Evolutionary conservation across 1,140 invertebrate species (phyloP), one percentile per base, ranked within the genome.

Genomic region (Cherax quadricarinatus): DNA sequence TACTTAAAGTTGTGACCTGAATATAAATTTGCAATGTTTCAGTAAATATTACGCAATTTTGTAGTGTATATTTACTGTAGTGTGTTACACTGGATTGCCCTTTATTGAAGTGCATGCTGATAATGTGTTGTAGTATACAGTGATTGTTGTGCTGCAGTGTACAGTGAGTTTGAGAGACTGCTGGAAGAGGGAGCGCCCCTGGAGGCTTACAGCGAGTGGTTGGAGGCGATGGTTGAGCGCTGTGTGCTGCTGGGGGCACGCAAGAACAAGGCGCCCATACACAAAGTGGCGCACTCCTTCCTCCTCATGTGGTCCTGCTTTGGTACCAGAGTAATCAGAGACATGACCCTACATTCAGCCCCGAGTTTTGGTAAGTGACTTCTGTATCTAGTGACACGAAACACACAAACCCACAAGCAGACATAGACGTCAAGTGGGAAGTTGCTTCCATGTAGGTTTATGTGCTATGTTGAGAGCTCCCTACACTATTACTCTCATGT

Each of bases 261-360:
- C 48, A 95, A 94, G 79, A 94, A 93, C 83, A 92, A 94, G 9
- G 93, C 94, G 7, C 93, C 91, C 21, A 87, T 95, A 30, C 94
- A 95, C 30, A 94, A 94, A 84, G 94, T 95, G 24, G 95, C 95
- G 2, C 94, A 95, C 57, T 95, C 95, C 88, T 96, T 96, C 91
- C 94, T 96, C 30, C 93, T 96, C 48, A 95, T 95, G 94, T 96
- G 96, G 96, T 95, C 95, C 3, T 95, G 95, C 82, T 96, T 96
- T 93, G 95, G 95, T 12, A 95, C 95, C 0, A 91, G 95, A 18
- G 94, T 96, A 21, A 95, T 96, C 21, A 93, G 96, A 24, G 96
- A 96, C 88, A 95, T 96, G 95, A 96, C 95, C 0, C 94, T 96
- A 1, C 95, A 96, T 92, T 96, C 95, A 80, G 95, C 96, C 3